These are phyloP conservation scores for Caiman crocodilus DNA, from an alignment of 2,797 vertebrate genomes.

Conservation along the genomic window DNA sequence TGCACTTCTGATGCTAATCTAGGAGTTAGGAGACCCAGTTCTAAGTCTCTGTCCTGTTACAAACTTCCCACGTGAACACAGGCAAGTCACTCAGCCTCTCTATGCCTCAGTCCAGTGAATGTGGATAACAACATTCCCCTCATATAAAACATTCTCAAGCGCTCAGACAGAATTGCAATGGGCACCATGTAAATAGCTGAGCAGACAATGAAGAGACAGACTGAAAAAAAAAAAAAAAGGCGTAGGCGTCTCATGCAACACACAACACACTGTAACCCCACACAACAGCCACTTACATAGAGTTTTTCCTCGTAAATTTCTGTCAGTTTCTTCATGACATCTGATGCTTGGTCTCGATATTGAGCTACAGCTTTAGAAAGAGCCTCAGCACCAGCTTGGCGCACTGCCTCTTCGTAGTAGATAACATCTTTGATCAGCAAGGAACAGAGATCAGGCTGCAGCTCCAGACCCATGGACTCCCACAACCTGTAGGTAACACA, in stretches of 20 bases:
- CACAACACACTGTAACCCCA: background rate
- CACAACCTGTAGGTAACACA: conserved; percentile 86
- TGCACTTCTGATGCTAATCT: background rate
- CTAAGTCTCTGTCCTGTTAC: background rate
- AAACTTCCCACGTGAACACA: background rate
- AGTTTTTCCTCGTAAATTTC: conserved; percentile 97
- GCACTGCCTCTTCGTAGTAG: conserved; percentile 92
- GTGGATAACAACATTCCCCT: too few relatives aligned
- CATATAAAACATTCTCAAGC: too few relatives aligned
- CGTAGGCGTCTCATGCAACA: background rate
- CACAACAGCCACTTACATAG: conserved; percentile 86
- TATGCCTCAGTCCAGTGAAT: background rate
- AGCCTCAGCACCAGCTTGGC: conserved; percentile 92
- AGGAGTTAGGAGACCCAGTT: background rate
- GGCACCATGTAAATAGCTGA: background rate
- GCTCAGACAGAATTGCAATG: background rate
- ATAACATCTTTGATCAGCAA: conserved; percentile 94
- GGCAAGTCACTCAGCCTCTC: background rate
- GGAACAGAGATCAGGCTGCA: conserved; percentile 93
- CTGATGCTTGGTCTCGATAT: conserved; percentile 88
- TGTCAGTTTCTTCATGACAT: conserved; percentile 91
- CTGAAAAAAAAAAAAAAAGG: background rate
- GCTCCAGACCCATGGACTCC: conserved; percentile 90
- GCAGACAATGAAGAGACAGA: background rate
- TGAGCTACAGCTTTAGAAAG: conserved; percentile 91